Base-by-base conservation (phyloP, 2,113 vertebrate species). In the Caranx melampygus region DNA sequence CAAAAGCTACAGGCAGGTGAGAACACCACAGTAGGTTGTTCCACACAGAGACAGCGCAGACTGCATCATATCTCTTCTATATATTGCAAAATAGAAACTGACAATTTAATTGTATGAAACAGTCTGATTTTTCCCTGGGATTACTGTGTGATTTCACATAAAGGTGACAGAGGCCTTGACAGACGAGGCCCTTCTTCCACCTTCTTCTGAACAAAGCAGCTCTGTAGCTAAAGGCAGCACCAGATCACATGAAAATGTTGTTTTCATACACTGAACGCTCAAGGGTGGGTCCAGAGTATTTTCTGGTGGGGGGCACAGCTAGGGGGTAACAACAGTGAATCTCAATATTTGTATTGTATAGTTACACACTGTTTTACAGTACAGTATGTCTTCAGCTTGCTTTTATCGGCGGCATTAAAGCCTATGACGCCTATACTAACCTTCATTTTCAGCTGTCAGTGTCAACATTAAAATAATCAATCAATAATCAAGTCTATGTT, bases 211-310 rank as follows among this genome's bases (percentile, higher is more conserved):
- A 67, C 15, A 62, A 55, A 58, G 69, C 49, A 45, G 59, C 37
- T 70, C 82, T 54, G 71, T 75, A 64, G 51, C 82, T 60, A 80
- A 26, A 26, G 72, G 77, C 60, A 71, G 75, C 52, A 34, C 10
- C 21, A 37, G n/a, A 71, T 62, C 8, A 15, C 60, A 61, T 21
- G 16, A 3, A 20, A 74, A 58, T 15, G 66, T 35, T 31, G 40
- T 4, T 6, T 4, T 68, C 60, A 79, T 14, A 55, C 21, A 49
- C 31, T 60, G 26, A 74, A 59, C 33, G 13, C 65, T 26, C 26
- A 26, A 26, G 26, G 26, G 26, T 26, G 26, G 26, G 26, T 26
- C 26, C 26, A 26, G 26, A 26, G 26, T 26, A 26, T 26, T 26
- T 26, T 26, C 26, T 26, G 26, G 26, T 26, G 26, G 26, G 26